These are phyloP conservation scores for Chelon auratus DNA, from an alignment of 2,797 vertebrate genomes.

Conservation along the genomic window DNA sequence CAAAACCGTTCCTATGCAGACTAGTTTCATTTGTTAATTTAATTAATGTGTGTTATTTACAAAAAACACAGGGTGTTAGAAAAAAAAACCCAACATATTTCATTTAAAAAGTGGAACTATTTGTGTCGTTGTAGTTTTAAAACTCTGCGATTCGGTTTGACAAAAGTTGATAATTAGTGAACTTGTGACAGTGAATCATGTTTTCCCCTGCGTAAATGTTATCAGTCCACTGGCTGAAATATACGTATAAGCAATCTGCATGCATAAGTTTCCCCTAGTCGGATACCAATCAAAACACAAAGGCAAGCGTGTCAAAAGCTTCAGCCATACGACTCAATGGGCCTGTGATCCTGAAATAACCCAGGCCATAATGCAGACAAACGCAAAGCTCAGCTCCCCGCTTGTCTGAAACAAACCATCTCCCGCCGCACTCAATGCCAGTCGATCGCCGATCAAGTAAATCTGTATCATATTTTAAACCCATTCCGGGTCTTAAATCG, in stretches of 20 bases:
- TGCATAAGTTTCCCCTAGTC: constrained; percentile 32
- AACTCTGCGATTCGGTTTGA: background rate
- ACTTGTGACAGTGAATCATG: constrained; percentile 6
- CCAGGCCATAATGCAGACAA: constrained; percentile 41
- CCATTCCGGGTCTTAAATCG: constrained; percentile 78
- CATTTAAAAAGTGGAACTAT: background rate
- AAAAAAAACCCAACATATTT: background rate
- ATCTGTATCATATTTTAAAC: constrained; percentile 84
- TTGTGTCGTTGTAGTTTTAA: background rate
- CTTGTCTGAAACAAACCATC: constrained; percentile 53
- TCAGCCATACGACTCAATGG: constrained; percentile 38
- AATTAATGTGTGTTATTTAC: constrained; percentile 9
- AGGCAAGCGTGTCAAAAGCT: constrained; percentile 59
- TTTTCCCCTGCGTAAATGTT: constrained; percentile 8
- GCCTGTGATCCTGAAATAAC: constrained; percentile 60
- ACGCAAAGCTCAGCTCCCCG: constrained; percentile 44
- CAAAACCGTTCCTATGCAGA: constrained; percentile 9
- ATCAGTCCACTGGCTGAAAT: constrained; percentile 17
- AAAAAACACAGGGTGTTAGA: background rate
- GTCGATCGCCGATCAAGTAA: constrained; percentile 85
- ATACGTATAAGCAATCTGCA: constrained; percentile 33
- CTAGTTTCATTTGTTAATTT: constrained; percentile 26
- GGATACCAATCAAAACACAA: constrained; percentile 58
- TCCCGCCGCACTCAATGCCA: constrained; percentile 52
- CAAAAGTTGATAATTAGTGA: background rate